Conservation (phyloP, 2,888 invertebrate genomes). For the Drosophila atroscutellata region DNA sequence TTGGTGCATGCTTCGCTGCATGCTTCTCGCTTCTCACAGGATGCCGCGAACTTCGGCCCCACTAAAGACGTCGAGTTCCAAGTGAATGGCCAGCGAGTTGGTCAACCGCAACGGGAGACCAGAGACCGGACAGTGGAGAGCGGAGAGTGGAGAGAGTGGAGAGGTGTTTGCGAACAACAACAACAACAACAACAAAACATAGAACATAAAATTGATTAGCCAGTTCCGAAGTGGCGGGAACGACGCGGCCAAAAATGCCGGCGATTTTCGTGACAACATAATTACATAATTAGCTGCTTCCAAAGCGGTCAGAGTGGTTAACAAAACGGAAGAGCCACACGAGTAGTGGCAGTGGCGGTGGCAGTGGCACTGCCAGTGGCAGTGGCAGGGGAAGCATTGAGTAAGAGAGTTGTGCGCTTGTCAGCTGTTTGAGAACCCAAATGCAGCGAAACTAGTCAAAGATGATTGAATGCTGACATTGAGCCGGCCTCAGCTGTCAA, state of each 20-base stretch:
- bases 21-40: slow-evolving; percentile 38
- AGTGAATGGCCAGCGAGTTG: slow-evolving; percentile 64
- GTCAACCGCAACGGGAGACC: slow-evolving; percentile 71
- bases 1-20: slow-evolving; percentile 13
- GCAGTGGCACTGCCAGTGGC: not conserved
- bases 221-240: slow-evolving; percentile 38
- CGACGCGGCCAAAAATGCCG: slow-evolving; percentile 32
- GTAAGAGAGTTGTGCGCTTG: slow-evolving; percentile 28
- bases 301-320: slow-evolving; percentile 54
- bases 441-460: slow-evolving; percentile 41
- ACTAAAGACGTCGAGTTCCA: slow-evolving; percentile 54
- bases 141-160: not conserved
- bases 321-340: slow-evolving; percentile 3
- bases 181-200: slow-evolving; percentile 15
- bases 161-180: slow-evolving; percentile 5
- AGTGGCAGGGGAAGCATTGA: not conserved
- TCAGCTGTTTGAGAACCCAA: slow-evolving; percentile 56
- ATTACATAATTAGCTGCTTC: slow-evolving; percentile 82
- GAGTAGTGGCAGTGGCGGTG: slow-evolving; percentile 7
- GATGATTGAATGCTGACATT: slow-evolving; percentile 67
- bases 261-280: slow-evolving; percentile 74
- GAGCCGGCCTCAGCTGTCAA: slow-evolving; percentile 70
- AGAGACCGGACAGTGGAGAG: not conserved
- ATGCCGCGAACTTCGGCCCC: slow-evolving; percentile 25
- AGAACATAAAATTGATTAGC: slow-evolving; percentile 68